These are phyloP conservation scores for Carduelis carduelis DNA, from an alignment of 2,797 vertebrate species.

Conservation along the genomic window DNA sequence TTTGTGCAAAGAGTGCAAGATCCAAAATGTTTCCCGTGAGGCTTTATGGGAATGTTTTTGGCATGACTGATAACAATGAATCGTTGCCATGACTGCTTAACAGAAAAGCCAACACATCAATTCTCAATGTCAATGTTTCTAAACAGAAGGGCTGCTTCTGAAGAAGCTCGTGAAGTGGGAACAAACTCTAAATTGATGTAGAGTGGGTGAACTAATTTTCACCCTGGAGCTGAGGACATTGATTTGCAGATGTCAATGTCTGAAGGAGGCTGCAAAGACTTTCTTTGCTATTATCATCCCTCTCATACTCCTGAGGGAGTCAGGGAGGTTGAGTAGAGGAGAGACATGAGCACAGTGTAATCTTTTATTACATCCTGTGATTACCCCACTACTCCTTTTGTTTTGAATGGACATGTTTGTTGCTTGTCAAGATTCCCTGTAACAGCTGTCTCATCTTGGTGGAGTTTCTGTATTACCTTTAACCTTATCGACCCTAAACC, in stretches of 20 bases:
- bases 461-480: background rate
- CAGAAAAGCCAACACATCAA: background rate
- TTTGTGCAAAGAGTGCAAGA: background rate
- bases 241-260: slow-evolving; percentile 8
- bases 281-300: background rate
- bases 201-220: slow-evolving; percentile 3
- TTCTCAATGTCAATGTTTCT: background rate
- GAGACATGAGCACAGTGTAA: background rate
- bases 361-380: slow-evolving; percentile 29
- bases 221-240: background rate
- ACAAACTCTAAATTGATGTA: background rate
- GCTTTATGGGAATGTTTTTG: background rate
- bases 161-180: background rate
- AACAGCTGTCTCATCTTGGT: background rate
- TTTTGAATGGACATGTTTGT: slow-evolving; percentile 12
- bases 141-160: background rate
- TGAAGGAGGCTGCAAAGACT: background rate
- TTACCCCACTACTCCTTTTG: slow-evolving; percentile 8
- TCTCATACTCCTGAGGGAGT: background rate
- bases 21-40: background rate
- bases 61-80: background rate
- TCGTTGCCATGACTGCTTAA: background rate
- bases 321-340: background rate
- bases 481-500: background rate
- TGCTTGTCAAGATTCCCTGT: background rate